A percentile compares a stretch with the other conserved stretches of the same genome.
phyloP scores from a whole-genome alignment of 53 echinoderm and acorn worm species.

The Echinometra lucunter region DNA sequence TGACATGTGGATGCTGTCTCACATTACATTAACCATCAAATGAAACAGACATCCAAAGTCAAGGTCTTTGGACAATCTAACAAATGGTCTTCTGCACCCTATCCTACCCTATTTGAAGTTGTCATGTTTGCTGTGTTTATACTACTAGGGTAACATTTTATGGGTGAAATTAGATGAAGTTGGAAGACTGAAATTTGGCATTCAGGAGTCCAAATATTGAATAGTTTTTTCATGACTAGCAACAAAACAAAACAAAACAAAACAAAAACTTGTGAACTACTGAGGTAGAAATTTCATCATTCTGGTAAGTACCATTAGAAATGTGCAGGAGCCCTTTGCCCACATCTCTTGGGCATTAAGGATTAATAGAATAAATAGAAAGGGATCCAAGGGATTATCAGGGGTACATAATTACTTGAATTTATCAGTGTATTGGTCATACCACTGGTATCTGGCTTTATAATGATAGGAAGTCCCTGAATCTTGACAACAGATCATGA shows the following conservation, averaged over 20 bases:
- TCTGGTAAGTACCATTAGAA: not conserved
- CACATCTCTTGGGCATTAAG: not conserved
- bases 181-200: too few species aligned
- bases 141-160: too few species aligned
- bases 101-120: too few species aligned
- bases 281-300: not conserved
- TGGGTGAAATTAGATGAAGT: too few species aligned
- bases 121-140: too few species aligned
- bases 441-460: not conserved
- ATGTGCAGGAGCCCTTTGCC: not conserved
- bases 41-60: not conserved
- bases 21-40: not conserved
- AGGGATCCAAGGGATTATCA: not conserved
- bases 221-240: too few species aligned
- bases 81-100: too few species aligned
- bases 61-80: not conserved
- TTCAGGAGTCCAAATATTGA: too few species aligned
- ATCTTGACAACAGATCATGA: conserved; percentile 25
- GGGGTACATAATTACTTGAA: not conserved
- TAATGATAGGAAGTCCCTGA: conserved; percentile 27
- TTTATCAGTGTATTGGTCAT: not conserved
- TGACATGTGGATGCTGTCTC: not conserved
- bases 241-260: too few species aligned
- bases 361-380: conserved; percentile 1
- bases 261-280: not conserved